Base-by-base conservation (phyloP, 2,797 vertebrate species). In the Gephyroberyx darwinii region DNA sequence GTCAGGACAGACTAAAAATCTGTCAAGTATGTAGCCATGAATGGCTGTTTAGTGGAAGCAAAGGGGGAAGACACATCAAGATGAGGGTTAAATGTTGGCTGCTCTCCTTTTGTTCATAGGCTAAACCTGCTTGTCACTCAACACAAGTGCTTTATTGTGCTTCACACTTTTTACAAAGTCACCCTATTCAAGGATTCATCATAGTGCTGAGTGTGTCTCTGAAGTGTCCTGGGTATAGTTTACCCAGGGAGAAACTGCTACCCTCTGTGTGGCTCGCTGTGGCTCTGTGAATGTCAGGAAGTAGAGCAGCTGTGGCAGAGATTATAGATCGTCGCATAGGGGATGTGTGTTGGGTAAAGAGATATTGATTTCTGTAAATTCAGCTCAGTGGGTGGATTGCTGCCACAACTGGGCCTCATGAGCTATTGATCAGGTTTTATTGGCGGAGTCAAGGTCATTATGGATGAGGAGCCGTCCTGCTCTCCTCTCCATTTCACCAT, bases 331-430 rank as follows among this genome's bases (percentile, higher is more conserved):
- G 81, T 33, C 8, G 64, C 74, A 33, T 67, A 2, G 80, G 74
- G 66, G 78, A 60, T 79, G 67, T 39, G 57, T 70, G 80, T 77
- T 59, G 77, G 85, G 75, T 81, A 77, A 82, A 86, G 89, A 81
- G 85, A 82, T 90, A 92, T 90, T 75, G 90, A 92, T 90, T 88
- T 84, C 78, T 82, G 86, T 86, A 88, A 84, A 90, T 90, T 89
- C 88, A 87, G 85, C 89, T 89, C 81, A 65, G 81, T 74, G 87
- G 82, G 87, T 82, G 82, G 82, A 86, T 81, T 12, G 67, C 82
- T 80, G 85, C 83, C 80, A 72, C 80, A 63, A 69, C 72, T 51
- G n/a, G 39, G 71, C 77, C 86, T 86, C 73, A 47, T 84, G 81
- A 86, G 85, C 79, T 87, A 91, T 92, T 75, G 90, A 92, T 92